These are phyloP conservation scores for Chamaea fasciata DNA, from an alignment of 2,113 vertebrate species.

Conservation along the genomic window DNA sequence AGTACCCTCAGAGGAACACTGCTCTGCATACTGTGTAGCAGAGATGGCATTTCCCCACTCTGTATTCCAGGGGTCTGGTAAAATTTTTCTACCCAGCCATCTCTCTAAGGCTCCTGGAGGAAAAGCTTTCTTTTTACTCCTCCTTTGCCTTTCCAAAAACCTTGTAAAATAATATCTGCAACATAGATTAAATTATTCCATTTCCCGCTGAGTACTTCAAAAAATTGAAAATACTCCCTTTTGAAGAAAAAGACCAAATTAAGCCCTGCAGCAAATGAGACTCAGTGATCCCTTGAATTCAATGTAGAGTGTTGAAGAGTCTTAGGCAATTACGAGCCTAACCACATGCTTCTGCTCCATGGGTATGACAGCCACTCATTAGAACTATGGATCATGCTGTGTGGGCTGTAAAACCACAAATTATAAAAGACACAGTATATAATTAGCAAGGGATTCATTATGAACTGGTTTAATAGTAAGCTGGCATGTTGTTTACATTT, in stretches of 20 bases:
- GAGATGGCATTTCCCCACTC: not conserved
- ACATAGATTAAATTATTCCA: not conserved
- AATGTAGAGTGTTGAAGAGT: not conserved
- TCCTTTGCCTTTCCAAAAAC: not conserved
- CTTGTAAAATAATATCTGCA: not conserved
- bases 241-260: not conserved
- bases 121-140: not conserved
- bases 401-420: constrained; percentile 48
- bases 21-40: not conserved
- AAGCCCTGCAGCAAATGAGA: not conserved
- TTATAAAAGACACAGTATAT: not conserved
- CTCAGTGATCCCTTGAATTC: not conserved
- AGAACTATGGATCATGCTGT: constrained; percentile 31
- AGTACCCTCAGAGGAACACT: not conserved
- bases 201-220: not conserved
- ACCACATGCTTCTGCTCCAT: not conserved
- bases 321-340: not conserved
- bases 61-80: not conserved
- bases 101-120: not conserved
- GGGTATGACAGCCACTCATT: constrained; percentile 29
- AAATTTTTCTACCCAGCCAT: not conserved
- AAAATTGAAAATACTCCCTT: not conserved
- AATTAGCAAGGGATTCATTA: constrained; percentile 31
- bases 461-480: not conserved
- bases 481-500: not conserved